Base-by-base conservation (phyloP, 2,113 vertebrate genomes). In the Pholis gunnellus region DNA sequence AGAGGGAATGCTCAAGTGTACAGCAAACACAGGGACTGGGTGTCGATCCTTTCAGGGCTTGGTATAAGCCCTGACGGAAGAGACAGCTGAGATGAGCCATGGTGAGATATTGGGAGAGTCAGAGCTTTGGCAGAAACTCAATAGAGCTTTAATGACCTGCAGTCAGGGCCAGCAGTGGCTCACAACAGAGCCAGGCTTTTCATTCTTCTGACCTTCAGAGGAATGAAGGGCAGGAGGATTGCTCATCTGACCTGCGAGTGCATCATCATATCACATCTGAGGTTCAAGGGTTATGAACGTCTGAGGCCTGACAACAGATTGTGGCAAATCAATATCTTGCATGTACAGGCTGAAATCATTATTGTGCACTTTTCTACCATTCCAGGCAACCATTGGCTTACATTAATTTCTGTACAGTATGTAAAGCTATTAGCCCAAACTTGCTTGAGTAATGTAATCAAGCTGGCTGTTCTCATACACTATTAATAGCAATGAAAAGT, bases 121-220 rank as follows among this genome's bases (percentile, higher is more conserved):
- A 79, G 87, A 78, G 81, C 87, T 94, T 93, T 93, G 90, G 93
- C 91, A 93, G 93, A 94, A 95, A 94, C 89, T 94, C 94, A 93
- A 94, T 93, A 92, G 92, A 87, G 86, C 93, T 93, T 90, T 94
- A 94, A 95, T 95, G 94, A 93, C 91, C 88, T 82, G 89, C 88
- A 89, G 93, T 89, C 87, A 82, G 79, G 79, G 83, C 83, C 82
- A 75, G 85, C 85, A 89, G 87, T 87, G 85, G 85, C 89, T 93
- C 88, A 89, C 81, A 80, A 85, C 70, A 67, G 79, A 83, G 83
- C 80, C 78, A 73, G 85, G 86, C 85, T 83, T 90, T 88, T 83
- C 80, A 87, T 86, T 90, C 79, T 78, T 74, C 78, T 92, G 93
- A 94, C 93, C 94, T 93, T 90, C 82, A 79, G 82, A 85, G 73